Percentiles rank a stretch among this genome's conserved stretches.
phyloP scores from a whole-genome alignment of 2,797 vertebrate species.

The Cottoperca gobio region DNA sequence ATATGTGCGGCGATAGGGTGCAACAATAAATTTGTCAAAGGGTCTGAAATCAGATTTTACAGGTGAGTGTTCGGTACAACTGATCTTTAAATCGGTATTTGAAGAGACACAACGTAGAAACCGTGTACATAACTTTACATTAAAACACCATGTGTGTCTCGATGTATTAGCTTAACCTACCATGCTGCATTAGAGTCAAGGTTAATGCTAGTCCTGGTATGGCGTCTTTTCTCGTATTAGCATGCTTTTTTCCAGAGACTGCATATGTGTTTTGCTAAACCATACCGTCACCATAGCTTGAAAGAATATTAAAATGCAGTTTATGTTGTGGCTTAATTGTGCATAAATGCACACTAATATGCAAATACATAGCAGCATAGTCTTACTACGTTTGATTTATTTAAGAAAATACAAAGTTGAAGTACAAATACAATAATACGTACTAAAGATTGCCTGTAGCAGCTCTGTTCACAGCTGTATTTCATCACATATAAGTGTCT shows the following conservation, averaged over 20 bases:
- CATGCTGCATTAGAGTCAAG: not conserved
- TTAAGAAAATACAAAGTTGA: not conserved
- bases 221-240: not conserved
- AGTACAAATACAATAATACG: not conserved
- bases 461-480: not conserved
- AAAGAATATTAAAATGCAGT: too few relatives aligned
- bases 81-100: too few relatives aligned
- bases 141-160: not conserved
- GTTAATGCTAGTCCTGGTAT: too few relatives aligned
- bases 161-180: too few relatives aligned
- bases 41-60: conserved; percentile 87
- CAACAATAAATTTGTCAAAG: conserved; percentile 87
- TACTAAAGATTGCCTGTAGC: not conserved
- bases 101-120: not conserved
- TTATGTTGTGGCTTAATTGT: not conserved
- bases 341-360: not conserved
- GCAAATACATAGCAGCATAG: not conserved
- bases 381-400: not conserved
- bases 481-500: not conserved
- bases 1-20: conserved; percentile 85
- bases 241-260: too few relatives aligned
- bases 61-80: conserved; percentile 68
- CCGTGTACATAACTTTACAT: fast-evolving
- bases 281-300: not conserved
- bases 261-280: too few relatives aligned